A percentile compares a stretch with the other conserved stretches of the same genome.
phyloP scores from a whole-genome alignment of 2,797 vertebrate genomes.

The Limnodromus scolopaceus region DNA sequence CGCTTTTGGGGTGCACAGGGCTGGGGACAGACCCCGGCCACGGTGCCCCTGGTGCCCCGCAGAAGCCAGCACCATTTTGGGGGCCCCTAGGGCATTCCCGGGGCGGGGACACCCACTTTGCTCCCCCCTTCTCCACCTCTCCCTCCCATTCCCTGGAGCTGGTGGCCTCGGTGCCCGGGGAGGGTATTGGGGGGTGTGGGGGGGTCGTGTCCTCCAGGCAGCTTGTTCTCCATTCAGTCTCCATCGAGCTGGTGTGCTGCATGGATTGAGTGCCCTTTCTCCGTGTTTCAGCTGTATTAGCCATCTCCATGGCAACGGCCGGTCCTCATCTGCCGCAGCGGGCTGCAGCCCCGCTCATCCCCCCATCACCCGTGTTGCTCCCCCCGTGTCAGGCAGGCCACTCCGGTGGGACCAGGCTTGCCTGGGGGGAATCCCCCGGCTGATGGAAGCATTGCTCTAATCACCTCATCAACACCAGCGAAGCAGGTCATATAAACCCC shows the following conservation, averaged over 20 bases:
- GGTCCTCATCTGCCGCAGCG: slow-evolving; percentile 86
- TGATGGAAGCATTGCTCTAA: slow-evolving; percentile 61
- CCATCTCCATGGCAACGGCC: slow-evolving; percentile 88
- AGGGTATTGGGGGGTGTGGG: neutral
- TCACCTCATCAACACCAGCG: slow-evolving; percentile 36
- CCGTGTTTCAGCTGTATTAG: slow-evolving; percentile 75
- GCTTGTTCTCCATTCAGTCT: slow-evolving; percentile 69
- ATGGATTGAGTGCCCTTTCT: slow-evolving; percentile 68
- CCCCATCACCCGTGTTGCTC: neutral
- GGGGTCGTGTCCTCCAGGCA: slow-evolving; percentile 63
- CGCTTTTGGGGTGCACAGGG: neutral
- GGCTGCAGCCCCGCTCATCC: slow-evolving; percentile 65
- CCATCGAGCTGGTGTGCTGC: slow-evolving; percentile 39
- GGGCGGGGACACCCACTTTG: neutral
- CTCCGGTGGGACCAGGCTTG: slow-evolving; percentile 56
- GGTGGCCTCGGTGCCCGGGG: neutral
- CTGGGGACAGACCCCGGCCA: neutral
- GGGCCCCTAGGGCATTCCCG: neutral
- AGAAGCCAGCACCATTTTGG: accelerated
- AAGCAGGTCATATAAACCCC: neutral
- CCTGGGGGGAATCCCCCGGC: slow-evolving; percentile 63
- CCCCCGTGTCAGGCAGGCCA: neutral
- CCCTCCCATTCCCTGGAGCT: neutral
- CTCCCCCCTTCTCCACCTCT: neutral
- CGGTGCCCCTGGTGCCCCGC: accelerated